A percentile compares a stretch with the other conserved stretches of the same genome.
Evolutionary conservation across 1,140 invertebrate genomes (phyloP).

Genomic region (Drosophila subobscura): DNA sequence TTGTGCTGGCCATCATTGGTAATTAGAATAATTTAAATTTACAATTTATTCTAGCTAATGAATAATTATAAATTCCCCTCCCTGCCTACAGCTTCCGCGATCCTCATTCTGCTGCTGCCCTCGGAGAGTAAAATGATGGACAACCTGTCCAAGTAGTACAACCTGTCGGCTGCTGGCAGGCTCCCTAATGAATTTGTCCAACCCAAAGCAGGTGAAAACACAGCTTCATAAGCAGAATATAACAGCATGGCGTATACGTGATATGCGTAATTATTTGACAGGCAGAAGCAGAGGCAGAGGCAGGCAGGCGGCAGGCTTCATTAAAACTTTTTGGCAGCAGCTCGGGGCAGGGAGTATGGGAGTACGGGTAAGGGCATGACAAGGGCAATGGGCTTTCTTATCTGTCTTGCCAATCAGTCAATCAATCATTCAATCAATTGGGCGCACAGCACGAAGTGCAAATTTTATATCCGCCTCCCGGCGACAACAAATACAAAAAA

Average conservation of each 20-base stretch:
- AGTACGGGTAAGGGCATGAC: background rate
- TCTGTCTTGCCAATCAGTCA: constrained; percentile 47
- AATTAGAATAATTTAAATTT: constrained; percentile 1
- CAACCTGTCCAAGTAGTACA: background rate
- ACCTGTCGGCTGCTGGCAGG: background rate
- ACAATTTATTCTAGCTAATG: background rate
- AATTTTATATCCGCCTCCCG: constrained; percentile 16
- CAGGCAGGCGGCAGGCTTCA: constrained; percentile 20
- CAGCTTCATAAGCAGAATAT: background rate
- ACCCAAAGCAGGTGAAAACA: too few relatives aligned
- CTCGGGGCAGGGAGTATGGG: too few relatives aligned
- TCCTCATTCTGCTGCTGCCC: constrained; percentile 1
- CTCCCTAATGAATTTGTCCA: background rate
- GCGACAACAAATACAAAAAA: background rate
- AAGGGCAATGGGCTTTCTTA: constrained; percentile 24
- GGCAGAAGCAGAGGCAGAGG: background rate
- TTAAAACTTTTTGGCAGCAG: constrained; percentile 36
- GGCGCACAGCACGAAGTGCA: constrained; percentile 36
- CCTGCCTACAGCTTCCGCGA: too few relatives aligned
- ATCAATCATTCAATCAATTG: constrained; percentile 72
- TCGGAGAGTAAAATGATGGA: background rate
- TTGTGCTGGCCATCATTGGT: constrained; percentile 14
- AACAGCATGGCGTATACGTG: constrained; percentile 27
- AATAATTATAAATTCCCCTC: background rate
- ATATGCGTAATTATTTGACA: constrained; percentile 48